A percentile compares a stretch with the other conserved stretches of the same genome.
Conservation (phyloP, 1,140 invertebrate genomes). For the Aphidius ervi region DNA sequence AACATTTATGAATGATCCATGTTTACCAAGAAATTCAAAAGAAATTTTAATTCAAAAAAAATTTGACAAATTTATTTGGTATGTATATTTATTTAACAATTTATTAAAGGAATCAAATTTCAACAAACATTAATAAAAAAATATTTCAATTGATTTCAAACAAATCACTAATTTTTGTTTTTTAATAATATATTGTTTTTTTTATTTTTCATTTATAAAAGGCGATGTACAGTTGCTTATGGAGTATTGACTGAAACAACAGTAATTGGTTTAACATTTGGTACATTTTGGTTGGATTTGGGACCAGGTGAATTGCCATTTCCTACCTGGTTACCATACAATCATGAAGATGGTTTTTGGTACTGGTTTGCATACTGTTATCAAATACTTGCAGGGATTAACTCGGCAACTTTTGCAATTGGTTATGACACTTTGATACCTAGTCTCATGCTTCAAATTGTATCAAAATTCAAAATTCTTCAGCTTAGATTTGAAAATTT, state of each 20-base stretch:
- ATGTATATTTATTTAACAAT: too few species aligned
- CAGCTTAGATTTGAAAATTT: slow-evolving; percentile 15
- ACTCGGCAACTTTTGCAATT: slow-evolving; percentile 17
- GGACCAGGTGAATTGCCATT: slow-evolving; percentile 13
- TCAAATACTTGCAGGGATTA: slow-evolving; percentile 15
- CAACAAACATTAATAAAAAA: too few species aligned
- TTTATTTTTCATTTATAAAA: not conserved
- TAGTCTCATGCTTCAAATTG: slow-evolving; percentile 14
- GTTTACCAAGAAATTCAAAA: slow-evolving; percentile 7
- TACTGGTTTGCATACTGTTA: slow-evolving; percentile 16
- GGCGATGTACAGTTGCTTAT: slow-evolving; percentile 16
- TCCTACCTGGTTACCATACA: slow-evolving; percentile 14
- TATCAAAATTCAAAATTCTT: slow-evolving; percentile 15
- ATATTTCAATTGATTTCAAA: too few species aligned
- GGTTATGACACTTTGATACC: slow-evolving; percentile 18
- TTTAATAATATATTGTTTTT: too few species aligned
- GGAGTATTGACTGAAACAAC: slow-evolving; percentile 19
- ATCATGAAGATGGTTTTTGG: slow-evolving; percentile 8
- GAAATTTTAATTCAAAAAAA: slow-evolving; percentile 10
- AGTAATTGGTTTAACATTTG: slow-evolving; percentile 16
- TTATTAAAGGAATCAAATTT: too few species aligned
- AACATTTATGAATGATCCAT: slow-evolving; percentile 8
- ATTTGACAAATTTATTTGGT: slow-evolving; percentile 15
- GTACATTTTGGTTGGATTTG: slow-evolving; percentile 8
- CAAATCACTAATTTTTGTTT: too few species aligned